Percentiles rank a stretch among this genome's conserved stretches.
phyloP scores from a whole-genome alignment of 2,797 vertebrate genomes.

The Delichon dasypus region DNA sequence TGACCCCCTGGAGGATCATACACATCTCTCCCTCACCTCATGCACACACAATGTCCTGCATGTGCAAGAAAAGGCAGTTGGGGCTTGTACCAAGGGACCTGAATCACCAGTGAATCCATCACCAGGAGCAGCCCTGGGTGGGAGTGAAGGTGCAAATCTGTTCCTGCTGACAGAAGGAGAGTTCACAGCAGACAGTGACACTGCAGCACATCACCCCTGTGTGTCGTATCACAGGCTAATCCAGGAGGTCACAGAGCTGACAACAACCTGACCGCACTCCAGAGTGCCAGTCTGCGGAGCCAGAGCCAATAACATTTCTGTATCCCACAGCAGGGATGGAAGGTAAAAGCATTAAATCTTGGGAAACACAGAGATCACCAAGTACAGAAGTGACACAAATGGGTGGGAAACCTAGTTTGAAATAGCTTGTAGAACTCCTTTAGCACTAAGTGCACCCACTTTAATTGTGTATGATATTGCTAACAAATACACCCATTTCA shows the following conservation, averaged over 20 bases:
- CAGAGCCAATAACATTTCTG: background rate
- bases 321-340: background rate
- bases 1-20: background rate
- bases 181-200: background rate
- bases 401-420: background rate
- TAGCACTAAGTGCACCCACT: background rate
- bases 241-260: background rate
- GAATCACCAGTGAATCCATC: background rate
- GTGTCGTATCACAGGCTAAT: accelerated
- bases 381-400: background rate
- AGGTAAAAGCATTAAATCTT: background rate
- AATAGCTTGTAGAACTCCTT: background rate
- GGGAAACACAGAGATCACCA: background rate
- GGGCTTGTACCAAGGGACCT: background rate
- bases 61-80: background rate
- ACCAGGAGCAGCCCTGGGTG: background rate
- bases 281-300: background rate
- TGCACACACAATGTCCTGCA: background rate
- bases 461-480: background rate
- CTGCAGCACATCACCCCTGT: background rate
- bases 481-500: background rate
- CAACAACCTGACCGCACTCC: accelerated
- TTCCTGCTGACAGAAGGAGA: background rate
- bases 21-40: background rate
- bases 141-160: background rate